These are phyloP conservation scores for Conomelus anceps DNA, from an alignment of 2,888 invertebrate species.

Conservation along the genomic window DNA sequence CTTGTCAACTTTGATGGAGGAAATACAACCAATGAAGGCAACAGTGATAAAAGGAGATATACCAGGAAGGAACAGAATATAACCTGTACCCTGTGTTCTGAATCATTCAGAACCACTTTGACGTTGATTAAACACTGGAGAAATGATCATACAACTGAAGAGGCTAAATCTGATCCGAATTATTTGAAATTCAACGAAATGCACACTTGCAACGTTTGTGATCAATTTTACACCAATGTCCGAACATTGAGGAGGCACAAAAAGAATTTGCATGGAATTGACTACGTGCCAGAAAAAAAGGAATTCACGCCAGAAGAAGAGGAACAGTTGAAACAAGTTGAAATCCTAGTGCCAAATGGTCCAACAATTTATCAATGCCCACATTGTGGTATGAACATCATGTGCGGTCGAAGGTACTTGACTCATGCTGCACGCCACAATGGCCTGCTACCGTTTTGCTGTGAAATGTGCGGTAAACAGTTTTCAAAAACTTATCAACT, in stretches of 20 bases:
- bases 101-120: not conserved
- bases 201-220: not conserved
- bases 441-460: constrained; percentile 43
- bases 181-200: not conserved
- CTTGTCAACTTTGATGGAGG: not conserved
- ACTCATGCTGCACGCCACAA: constrained; percentile 45
- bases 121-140: not conserved
- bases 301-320: constrained; percentile 25
- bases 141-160: not conserved
- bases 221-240: not conserved
- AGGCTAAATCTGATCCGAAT: not conserved
- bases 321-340: not conserved
- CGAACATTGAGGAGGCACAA: constrained; percentile 27
- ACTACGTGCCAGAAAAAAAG: too few relatives aligned
- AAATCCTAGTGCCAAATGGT: not conserved
- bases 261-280: constrained; percentile 27
- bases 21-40: not conserved
- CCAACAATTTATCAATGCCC: not conserved
- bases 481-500: constrained; percentile 30
- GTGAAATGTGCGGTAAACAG: constrained; percentile 22
- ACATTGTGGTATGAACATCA: not conserved
- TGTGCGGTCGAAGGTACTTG: constrained; percentile 12
- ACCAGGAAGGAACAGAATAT: not conserved
- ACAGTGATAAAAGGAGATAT: not conserved
- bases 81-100: not conserved